Percentiles rank a stretch among this genome's conserved stretches.
phyloP scores from a whole-genome alignment of 1,140 invertebrate species.

The Lanistes nyassanus region DNA sequence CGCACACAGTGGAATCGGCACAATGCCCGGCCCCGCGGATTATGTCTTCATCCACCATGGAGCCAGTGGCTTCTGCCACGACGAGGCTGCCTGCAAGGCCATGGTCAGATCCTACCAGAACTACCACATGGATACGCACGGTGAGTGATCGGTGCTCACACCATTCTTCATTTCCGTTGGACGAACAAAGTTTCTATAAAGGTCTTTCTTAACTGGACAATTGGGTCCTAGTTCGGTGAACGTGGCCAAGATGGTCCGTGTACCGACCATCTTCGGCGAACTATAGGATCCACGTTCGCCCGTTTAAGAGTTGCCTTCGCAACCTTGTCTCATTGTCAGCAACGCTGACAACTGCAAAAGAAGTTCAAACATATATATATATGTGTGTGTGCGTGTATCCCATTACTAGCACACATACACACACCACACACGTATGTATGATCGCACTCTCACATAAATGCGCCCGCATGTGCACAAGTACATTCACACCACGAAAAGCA shows the following conservation, averaged over 20 bases:
- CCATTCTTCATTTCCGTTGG: no score
- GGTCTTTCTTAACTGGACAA: no score
- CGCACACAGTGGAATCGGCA: constrained; percentile 25
- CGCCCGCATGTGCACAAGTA: background rate
- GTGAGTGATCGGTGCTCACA: background rate
- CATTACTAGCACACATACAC: background rate
- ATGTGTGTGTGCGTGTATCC: no score
- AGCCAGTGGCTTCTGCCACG: background rate
- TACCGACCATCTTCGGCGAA: no score
- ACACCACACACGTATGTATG: background rate
- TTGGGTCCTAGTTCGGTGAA: no score
- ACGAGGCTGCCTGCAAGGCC: background rate
- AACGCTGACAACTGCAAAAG: no score
- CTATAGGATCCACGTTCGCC: no score
- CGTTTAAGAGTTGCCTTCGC: no score
- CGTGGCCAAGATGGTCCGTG: no score
- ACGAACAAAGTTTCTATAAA: no score
- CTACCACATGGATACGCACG: constrained; percentile 19
- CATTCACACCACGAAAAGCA: background rate
- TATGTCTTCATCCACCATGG: constrained; percentile 33
- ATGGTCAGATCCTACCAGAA: constrained; percentile 13
- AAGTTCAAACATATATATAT: no score
- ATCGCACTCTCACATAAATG: background rate
- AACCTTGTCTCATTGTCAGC: no score
- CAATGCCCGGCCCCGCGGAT: constrained; percentile 22